phyloP scores from a whole-genome alignment of 2,888 invertebrate species.

The Polietes domitor region DNA sequence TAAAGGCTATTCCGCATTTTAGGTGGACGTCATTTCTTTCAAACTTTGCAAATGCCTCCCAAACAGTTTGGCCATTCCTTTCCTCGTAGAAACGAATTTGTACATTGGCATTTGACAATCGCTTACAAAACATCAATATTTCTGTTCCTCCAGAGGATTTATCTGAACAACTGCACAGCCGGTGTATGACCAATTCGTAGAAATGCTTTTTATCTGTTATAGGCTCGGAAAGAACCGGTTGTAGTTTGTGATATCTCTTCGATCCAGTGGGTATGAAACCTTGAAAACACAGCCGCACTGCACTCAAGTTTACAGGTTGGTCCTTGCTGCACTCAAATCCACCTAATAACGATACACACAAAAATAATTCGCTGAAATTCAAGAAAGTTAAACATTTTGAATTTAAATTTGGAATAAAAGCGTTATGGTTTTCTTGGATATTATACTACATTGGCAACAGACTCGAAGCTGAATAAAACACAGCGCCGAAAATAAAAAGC shows the following conservation, averaged over 20 bases:
- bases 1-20: conserved; percentile 91
- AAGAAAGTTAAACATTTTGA: no score
- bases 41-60: conserved; percentile 92
- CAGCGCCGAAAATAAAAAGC: no score
- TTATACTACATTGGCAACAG: no score
- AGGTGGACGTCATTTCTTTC: conserved; percentile 90
- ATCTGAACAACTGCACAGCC: conserved; percentile 91
- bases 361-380: no score
- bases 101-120: conserved; percentile 93
- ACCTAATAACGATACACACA: no score
- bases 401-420: no score
- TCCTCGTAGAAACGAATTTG: conserved; percentile 93
- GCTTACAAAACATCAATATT: conserved; percentile 95
- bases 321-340: conserved; percentile 91
- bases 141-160: conserved; percentile 91
- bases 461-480: no score
- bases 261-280: conserved; percentile 89
- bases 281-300: conserved; percentile 97
- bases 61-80: conserved; percentile 83
- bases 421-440: no score
- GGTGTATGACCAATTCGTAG: conserved; percentile 92
- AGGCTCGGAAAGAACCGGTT: conserved; percentile 91
- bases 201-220: conserved; percentile 97
- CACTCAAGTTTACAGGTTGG: conserved; percentile 94
- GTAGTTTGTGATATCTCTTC: conserved; percentile 85